Percentiles rank a stretch among this genome's conserved stretches.
These are phyloP conservation scores for Euwallacea similis DNA, from an alignment of 1,140 invertebrate genomes.

Conservation along the genomic window DNA sequence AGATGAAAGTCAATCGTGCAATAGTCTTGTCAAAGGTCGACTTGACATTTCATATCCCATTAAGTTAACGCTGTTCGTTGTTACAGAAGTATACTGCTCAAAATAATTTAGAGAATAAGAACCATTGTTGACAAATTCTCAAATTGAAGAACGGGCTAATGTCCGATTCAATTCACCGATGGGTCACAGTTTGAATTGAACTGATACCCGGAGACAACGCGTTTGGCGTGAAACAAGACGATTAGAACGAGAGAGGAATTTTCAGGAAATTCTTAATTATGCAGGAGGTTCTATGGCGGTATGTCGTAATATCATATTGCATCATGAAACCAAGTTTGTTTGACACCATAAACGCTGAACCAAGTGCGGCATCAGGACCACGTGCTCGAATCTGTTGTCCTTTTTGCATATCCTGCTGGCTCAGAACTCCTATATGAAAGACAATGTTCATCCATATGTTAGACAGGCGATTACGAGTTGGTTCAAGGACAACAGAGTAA, in stretches of 20 bases:
- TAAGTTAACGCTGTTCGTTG: constrained; percentile 7
- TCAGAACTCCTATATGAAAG: neutral
- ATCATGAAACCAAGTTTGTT: neutral
- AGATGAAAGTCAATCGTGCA: constrained; percentile 26
- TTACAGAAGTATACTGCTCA: neutral
- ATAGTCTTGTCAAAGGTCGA: constrained; percentile 29
- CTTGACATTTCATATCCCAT: constrained; percentile 25
- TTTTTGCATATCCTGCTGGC: neutral
- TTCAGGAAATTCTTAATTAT: neutral
- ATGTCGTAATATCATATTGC: neutral
- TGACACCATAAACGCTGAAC: neutral
- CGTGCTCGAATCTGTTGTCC: neutral
- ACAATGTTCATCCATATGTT: neutral
- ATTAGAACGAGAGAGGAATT: neutral
- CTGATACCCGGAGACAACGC: neutral
- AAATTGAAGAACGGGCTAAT: neutral
- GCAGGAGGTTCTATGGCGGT: neutral
- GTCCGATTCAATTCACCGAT: neutral
- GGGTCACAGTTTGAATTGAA: neutral
- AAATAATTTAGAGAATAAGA: no score
- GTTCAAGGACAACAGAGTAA: neutral
- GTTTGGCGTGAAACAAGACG: neutral
- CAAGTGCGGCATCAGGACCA: neutral
- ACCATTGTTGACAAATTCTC: no score
- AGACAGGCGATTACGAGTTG: neutral